These are phyloP conservation scores for Tenualosa thibaudeaui DNA, from an alignment of 2,797 vertebrate genomes.

Conservation along the genomic window DNA sequence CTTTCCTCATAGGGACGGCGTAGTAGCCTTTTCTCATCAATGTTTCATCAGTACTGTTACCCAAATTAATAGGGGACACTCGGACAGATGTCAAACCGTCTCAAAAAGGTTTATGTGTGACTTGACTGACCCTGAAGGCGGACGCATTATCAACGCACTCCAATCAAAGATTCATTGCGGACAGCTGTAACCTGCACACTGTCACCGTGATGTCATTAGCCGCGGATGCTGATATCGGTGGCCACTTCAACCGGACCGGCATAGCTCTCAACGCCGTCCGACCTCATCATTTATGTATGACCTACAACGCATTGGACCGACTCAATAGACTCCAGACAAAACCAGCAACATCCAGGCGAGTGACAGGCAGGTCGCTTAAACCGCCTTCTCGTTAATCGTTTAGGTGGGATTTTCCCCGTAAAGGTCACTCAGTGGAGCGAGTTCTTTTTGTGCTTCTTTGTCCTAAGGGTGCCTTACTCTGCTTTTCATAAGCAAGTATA, in stretches of 20 bases:
- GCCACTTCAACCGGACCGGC: slow-evolving; percentile 17
- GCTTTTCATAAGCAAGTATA: neutral
- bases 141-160: slow-evolving; percentile 84
- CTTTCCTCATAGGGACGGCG: neutral
- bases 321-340: slow-evolving; percentile 24
- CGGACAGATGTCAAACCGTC: slow-evolving; percentile 93
- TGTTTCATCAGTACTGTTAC: slow-evolving; percentile 72
- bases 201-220: slow-evolving; percentile 20
- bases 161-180: slow-evolving; percentile 94
- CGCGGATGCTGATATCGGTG: slow-evolving; percentile 4
- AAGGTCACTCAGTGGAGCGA: neutral
- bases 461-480: neutral
- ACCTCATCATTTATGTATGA: slow-evolving; percentile 46
- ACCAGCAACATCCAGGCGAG: slow-evolving; percentile 13
- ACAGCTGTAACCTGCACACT: slow-evolving; percentile 83
- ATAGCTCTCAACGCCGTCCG: slow-evolving; percentile 38
- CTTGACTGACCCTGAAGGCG: slow-evolving; percentile 81
- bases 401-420: neutral
- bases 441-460: neutral
- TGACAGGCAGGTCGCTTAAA: slow-evolving; percentile 15
- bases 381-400: slow-evolving; percentile 1
- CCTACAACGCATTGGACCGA: slow-evolving; percentile 29
- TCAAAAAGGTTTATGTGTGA: slow-evolving; percentile 89
- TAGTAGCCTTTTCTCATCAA: slow-evolving; percentile 49
- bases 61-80: slow-evolving; percentile 83